Evolutionary conservation across 1,140 invertebrate species (phyloP), one percentile per base, ranked within the genome.

Genomic region (Scaptomyza montana): DNA sequence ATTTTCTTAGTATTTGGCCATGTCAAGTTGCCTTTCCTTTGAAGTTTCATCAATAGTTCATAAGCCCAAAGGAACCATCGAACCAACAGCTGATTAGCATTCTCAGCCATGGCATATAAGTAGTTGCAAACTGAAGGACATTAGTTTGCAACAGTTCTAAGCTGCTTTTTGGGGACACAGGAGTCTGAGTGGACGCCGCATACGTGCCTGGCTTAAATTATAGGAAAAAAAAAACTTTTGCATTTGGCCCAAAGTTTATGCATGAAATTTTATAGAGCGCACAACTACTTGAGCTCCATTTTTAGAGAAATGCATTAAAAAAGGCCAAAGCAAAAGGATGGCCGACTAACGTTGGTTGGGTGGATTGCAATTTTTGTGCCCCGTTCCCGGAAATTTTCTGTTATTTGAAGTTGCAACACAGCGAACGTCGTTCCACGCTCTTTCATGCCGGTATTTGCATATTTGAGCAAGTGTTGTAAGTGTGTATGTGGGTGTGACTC

Each of bases 151-250:
- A 74, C 77, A 57, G 46, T 77, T 80, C 60, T 61, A 79, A 79
- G 51, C 70, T 54, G 49, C 51, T 54, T 45, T 39, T 25, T 21
- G 46, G 59, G 39, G 10, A 43, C 45, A 45, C 54, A 36, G 33
- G 33, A 36, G 33, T 9, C 33, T 9, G 33, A 36, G 33, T 80
- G 79, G 77, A 75, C 78, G 59, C 12, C 55, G 73, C 70, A 81
- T 78, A 87, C 82, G 82, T 87, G 81, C 84, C 61, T 43, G 76
- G 84, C 53, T 87, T 87, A 82, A 87, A 89, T 89, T 87, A 87
- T 89, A 36, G 30, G 30, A 30, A 6, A 6, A 36, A 36, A 78
- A 73, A 87, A 86, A 87, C 76, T 87, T 87, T 77, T 74, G 72
- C 84, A 87, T 77, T 87, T 74, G 39, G 39, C 55, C 50, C 46